phyloP scores from a whole-genome alignment of 2,113 vertebrate species.

The Myrmophylax atrothorax region DNA sequence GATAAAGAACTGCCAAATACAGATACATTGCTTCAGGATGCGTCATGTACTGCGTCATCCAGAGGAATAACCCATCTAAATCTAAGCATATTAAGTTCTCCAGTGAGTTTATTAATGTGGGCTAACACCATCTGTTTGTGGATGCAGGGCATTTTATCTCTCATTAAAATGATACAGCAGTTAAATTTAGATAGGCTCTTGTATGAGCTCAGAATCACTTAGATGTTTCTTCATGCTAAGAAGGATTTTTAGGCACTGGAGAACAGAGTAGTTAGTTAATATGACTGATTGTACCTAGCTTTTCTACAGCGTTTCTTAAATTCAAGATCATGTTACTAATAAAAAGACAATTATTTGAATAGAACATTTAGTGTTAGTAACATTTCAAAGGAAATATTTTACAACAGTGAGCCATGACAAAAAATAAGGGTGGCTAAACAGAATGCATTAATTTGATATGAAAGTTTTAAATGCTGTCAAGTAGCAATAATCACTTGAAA shows the following conservation, averaged over 20 bases:
- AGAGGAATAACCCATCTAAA: conserved; percentile 51
- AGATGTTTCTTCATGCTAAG: neutral
- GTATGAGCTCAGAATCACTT: neutral
- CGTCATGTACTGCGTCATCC: conserved; percentile 21
- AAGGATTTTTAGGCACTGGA: neutral
- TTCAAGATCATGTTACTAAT: neutral
- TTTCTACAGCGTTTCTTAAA: neutral
- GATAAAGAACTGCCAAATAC: conserved; percentile 11
- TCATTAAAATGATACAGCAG: neutral
- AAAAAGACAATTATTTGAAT: neutral
- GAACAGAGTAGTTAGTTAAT: neutral
- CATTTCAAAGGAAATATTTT: neutral
- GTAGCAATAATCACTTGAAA: neutral
- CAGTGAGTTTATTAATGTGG: conserved; percentile 54
- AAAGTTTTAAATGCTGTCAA: neutral
- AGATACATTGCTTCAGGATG: conserved; percentile 9
- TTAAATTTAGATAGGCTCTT: conserved; percentile 51
- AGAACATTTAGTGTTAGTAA: neutral
- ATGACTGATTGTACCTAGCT: neutral
- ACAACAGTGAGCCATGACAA: neutral
- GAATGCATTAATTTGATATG: neutral
- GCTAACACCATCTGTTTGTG: conserved; percentile 63
- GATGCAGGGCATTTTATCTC: conserved; percentile 11
- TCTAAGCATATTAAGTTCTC: conserved; percentile 65
- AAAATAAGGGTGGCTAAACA: neutral